A percentile compares a stretch with the other conserved stretches of the same genome.
phyloP scores from a whole-genome alignment of 1,140 invertebrate genomes.

The Zaprionus taronus region DNA sequence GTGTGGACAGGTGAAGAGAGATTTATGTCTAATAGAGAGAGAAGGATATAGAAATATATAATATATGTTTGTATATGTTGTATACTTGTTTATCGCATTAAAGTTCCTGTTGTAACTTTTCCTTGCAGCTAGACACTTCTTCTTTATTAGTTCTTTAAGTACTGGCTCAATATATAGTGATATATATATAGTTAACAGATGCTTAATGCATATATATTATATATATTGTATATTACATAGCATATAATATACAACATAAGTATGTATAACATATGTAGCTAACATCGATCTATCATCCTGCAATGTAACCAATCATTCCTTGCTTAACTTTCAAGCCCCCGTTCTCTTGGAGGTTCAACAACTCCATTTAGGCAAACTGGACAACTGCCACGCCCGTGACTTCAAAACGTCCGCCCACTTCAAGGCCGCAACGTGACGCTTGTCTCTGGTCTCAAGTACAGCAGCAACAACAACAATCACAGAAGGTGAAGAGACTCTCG shows the following conservation, averaged over 20 bases:
- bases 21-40: neutral
- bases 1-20: too few species aligned
- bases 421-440: conserved; percentile 7
- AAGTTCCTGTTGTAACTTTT: too few species aligned
- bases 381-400: conserved; percentile 1
- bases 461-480: conserved; percentile 8
- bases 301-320: neutral
- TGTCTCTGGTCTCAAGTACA: conserved; percentile 9
- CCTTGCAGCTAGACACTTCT: too few species aligned
- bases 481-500: conserved; percentile 24
- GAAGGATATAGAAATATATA: neutral
- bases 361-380: neutral
- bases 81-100: too few species aligned
- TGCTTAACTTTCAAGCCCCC: neutral
- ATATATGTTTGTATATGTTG: too few species aligned
- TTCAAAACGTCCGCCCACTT: neutral
- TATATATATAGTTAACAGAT: too few species aligned
- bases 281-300: neutral
- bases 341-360: neutral
- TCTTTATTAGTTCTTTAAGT: too few species aligned
- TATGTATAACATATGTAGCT: too few species aligned
- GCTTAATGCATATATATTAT: too few species aligned
- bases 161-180: too few species aligned
- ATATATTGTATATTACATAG: too few species aligned
- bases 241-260: too few species aligned